Percentiles rank a stretch among this genome's conserved stretches.
phyloP scores from a whole-genome alignment of 2,113 vertebrate genomes.

The Archilochus colubris region DNA sequence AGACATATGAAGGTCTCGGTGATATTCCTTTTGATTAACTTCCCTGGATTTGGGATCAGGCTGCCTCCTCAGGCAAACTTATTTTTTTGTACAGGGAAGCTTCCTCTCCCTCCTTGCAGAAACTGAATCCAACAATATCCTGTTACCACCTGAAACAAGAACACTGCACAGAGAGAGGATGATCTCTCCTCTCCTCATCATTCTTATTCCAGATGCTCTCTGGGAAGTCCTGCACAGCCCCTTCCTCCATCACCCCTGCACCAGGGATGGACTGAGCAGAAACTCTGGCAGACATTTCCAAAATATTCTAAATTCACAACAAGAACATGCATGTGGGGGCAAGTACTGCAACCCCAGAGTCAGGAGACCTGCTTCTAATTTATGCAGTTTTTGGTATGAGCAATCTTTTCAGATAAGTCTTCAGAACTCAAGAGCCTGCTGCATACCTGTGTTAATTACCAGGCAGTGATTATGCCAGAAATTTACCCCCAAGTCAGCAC shows the following conservation, averaged over 20 bases:
- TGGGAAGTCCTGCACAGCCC: neutral
- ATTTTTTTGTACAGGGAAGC: neutral
- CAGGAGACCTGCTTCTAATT: neutral
- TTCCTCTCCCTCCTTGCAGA: neutral
- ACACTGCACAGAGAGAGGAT: neutral
- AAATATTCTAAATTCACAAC: neutral
- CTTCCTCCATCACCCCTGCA: neutral
- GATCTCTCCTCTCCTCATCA: neutral
- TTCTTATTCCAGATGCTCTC: neutral
- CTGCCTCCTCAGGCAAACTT: accelerated
- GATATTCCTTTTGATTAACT: neutral
- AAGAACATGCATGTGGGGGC: neutral
- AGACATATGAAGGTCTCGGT: neutral
- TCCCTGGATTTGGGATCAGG: neutral
- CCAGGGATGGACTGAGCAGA: neutral
- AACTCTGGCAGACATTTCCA: neutral
- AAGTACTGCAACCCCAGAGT: neutral
- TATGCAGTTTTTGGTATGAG: neutral
- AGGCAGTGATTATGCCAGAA: neutral
- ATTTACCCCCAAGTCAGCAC: neutral
- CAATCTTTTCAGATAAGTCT: neutral
- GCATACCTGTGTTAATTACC: neutral
- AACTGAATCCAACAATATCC: neutral
- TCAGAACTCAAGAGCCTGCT: neutral
- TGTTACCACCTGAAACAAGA: neutral